phyloP scores from a whole-genome alignment of 2,113 vertebrate species.

The Boulengeromyrus knoepffleri region DNA sequence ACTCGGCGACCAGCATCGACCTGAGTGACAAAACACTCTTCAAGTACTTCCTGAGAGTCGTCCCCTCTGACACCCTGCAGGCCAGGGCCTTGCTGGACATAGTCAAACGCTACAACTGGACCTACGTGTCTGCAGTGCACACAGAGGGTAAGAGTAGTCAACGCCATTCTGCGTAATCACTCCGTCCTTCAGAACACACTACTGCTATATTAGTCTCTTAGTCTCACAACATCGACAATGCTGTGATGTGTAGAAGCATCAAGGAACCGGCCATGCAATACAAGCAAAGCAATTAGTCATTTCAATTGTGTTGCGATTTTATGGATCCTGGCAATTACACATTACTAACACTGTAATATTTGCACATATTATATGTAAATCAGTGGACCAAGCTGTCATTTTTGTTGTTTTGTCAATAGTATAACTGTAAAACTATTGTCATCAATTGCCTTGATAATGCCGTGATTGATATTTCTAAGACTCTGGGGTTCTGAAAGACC shows the following conservation, averaged over 20 bases:
- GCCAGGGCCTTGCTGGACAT: slow-evolving; percentile 88
- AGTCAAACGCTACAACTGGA: slow-evolving; percentile 92
- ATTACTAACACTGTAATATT: neutral
- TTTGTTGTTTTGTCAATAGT: neutral
- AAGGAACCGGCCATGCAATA: neutral
- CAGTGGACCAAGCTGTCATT: neutral
- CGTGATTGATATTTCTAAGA: neutral
- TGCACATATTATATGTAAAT: neutral
- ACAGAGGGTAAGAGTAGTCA: slow-evolving; percentile 76
- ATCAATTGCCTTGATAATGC: neutral
- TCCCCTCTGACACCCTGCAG: slow-evolving; percentile 87
- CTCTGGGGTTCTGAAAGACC: neutral
- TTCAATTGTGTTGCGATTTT: neutral
- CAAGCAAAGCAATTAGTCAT: neutral
- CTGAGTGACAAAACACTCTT: slow-evolving; percentile 91
- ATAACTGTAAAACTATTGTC: neutral
- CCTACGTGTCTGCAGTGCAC: slow-evolving; percentile 89
- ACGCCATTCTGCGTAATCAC: too few species aligned
- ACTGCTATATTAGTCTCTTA: neutral
- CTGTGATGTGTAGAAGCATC: neutral
- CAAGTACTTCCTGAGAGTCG: slow-evolving; percentile 90
- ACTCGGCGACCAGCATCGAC: slow-evolving; percentile 89
- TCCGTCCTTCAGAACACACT: neutral
- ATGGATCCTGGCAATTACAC: neutral
- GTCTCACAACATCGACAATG: neutral